These are phyloP conservation scores for Blastobasis adustella DNA, from an alignment of 2,888 invertebrate species.

Conservation along the genomic window DNA sequence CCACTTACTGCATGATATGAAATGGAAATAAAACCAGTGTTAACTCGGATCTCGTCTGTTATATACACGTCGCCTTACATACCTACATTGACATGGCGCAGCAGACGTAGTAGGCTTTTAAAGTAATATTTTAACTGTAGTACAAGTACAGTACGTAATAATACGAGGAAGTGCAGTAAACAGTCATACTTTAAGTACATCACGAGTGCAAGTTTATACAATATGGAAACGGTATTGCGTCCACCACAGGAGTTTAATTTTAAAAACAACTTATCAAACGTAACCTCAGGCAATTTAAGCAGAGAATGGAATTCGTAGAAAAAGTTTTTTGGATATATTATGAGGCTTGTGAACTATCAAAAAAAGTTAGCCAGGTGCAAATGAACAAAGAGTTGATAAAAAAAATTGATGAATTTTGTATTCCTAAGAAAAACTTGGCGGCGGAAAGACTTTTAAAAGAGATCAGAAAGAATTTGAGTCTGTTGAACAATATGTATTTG, in stretches of 20 bases:
- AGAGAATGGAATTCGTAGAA: slow-evolving; percentile 4
- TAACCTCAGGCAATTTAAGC: slow-evolving; percentile 7
- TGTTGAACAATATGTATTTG: slow-evolving; percentile 15
- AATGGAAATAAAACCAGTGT: too few relatives aligned
- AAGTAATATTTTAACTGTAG: background rate
- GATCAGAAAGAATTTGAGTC: slow-evolving; percentile 13
- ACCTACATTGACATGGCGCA: background rate
- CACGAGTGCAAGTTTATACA: background rate
- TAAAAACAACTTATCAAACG: slow-evolving; percentile 3
- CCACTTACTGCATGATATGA: too few relatives aligned
- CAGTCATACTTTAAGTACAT: background rate
- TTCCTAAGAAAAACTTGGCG: slow-evolving; percentile 15
- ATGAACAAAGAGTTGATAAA: slow-evolving; percentile 10
- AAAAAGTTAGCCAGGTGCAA: slow-evolving; percentile 9
- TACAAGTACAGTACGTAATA: background rate
- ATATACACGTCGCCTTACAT: too few relatives aligned
- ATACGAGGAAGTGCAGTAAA: background rate
- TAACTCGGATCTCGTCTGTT: too few relatives aligned
- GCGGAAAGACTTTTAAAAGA: slow-evolving; percentile 15
- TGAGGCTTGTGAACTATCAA: slow-evolving; percentile 12
- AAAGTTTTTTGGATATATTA: slow-evolving; percentile 9
- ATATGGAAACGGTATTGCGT: slow-evolving; percentile 3
- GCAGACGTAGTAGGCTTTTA: background rate
- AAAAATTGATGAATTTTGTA: slow-evolving; percentile 14
- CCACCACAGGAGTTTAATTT: slow-evolving; percentile 4